phyloP scores from a whole-genome alignment of 2,113 vertebrate genomes.

The Proterorhinus semilunaris region DNA sequence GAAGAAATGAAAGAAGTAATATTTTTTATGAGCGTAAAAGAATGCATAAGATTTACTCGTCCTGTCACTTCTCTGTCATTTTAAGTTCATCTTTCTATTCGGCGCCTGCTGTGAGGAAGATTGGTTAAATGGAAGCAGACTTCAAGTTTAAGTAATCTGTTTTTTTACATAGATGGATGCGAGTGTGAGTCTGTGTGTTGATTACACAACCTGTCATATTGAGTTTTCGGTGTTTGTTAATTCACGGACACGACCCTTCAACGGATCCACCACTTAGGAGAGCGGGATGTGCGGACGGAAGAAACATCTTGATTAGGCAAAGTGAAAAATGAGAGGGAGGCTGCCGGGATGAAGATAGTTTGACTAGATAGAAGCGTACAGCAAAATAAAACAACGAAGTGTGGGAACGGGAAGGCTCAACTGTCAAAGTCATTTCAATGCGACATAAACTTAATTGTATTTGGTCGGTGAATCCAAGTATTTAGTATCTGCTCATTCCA shows the following conservation, averaged over 20 bases:
- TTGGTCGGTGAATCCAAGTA: conserved; percentile 20
- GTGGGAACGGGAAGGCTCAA: conserved; percentile 4
- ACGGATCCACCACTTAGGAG: conserved; percentile 38
- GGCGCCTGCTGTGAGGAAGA: conserved; percentile 32
- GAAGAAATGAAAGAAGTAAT: not conserved
- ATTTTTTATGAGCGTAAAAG: conserved; percentile 3
- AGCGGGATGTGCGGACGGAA: conserved; percentile 47
- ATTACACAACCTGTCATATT: conserved; percentile 54
- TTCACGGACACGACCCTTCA: conserved; percentile 37
- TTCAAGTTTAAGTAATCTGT: conserved; percentile 42
- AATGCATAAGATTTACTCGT: conserved; percentile 40
- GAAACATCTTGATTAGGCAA: conserved; percentile 42
- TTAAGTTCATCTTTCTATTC: conserved; percentile 27
- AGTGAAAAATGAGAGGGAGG: conserved; percentile 32
- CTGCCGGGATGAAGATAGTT: conserved; percentile 46
- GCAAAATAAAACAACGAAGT: conserved; percentile 38
- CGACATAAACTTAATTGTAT: not conserved
- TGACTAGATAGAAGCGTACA: conserved; percentile 44
- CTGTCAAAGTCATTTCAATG: conserved; percentile 9
- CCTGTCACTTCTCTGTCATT: conserved; percentile 34
- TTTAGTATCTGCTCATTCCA: conserved; percentile 32
- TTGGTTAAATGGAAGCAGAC: conserved; percentile 57
- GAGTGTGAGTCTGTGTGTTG: conserved; percentile 43
- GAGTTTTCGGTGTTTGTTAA: conserved; percentile 43
- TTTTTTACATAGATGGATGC: conserved; percentile 20